Evolutionary conservation across 1,140 invertebrate species (phyloP).

Genomic region (Zaprionus taronus): DNA sequence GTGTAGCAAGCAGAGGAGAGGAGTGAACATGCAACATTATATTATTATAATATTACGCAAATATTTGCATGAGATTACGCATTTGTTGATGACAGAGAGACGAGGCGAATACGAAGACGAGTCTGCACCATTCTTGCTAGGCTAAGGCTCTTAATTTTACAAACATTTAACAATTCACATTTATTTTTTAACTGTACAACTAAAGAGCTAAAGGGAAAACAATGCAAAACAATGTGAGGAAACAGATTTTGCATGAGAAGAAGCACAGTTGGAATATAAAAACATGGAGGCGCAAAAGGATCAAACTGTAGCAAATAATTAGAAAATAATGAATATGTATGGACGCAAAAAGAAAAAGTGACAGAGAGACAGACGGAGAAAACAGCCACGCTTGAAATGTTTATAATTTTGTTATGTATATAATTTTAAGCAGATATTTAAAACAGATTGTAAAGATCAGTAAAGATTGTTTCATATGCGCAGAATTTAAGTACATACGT

Average conservation of each 20-base stretch:
- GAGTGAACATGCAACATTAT: conserved; percentile 23
- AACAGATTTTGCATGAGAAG: conserved; percentile 22
- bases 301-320: conserved; percentile 72
- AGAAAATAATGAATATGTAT: conserved; percentile 56
- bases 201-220: conserved; percentile 21
- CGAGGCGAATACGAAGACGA: neutral
- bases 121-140: conserved; percentile 45
- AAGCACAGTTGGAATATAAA: conserved; percentile 19
- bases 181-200: conserved; percentile 19
- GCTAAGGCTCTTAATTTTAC: conserved; percentile 31
- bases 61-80: conserved; percentile 49
- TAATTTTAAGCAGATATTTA: conserved; percentile 78
- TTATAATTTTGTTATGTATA: conserved; percentile 82
- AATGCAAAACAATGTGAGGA: conserved; percentile 37
- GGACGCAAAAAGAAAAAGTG: conserved; percentile 54
- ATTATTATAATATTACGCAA: conserved; percentile 20
- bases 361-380: conserved; percentile 49
- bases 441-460: too few relatives aligned
- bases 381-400: conserved; percentile 75
- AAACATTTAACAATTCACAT: conserved; percentile 29
- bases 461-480: conserved; percentile 68
- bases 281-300: conserved; percentile 29
- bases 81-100: conserved; percentile 38
- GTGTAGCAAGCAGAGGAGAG: neutral
- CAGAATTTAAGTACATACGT: conserved; percentile 70